Base-by-base conservation (phyloP, 1,140 invertebrate species). In the Zelostemma sp. region DNA sequence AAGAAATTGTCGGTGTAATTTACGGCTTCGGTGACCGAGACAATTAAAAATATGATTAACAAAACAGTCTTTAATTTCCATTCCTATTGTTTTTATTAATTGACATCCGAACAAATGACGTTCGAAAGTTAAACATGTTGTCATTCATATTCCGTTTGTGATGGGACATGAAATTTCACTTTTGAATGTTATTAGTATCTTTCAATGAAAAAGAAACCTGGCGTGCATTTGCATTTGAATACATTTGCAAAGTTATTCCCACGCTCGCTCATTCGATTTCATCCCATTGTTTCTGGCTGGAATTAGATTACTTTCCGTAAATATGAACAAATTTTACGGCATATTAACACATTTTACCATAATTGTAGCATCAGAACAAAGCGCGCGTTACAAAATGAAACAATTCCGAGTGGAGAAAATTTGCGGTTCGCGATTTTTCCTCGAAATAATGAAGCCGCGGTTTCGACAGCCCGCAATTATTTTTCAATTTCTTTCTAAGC, bases 221-320 rank as follows among this genome's bases (percentile, higher is more conserved):
- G 25, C 9, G 25, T 45, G 43, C n/a, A 63, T 72, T 64, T 67
- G 60, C 68, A 72, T 72, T 67, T 67, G 28, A 67, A 72, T 72
- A 43, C 59, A 16, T 48, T 53, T 9, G 40, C 57, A 28, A 35
- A 35, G 53, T 51, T 67, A 40, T 49, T 72, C 68, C 59, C 68
- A 72, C 68, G 68, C 63, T 72, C 63, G 59, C 47, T 63, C 59
- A 66, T 71, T 71, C 63, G 68, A 66, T 71, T 66, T 66, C 68
- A 63, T 71, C 55, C 18, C 50, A 71, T 71, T 71, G 62, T 71
- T 62, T 6, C 8, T 17, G 51, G 16, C 17, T n/a, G 68, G 62
- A 71, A 66, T 71, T 58, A 54, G 62, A 66, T 31, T 55, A 47
- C 18, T 62, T 63, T 50, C n/a, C 31, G 14, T 5, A 21, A 28